Evolutionary conservation across 2,888 invertebrate genomes (phyloP).

Genomic region (Antitype chi): DNA sequence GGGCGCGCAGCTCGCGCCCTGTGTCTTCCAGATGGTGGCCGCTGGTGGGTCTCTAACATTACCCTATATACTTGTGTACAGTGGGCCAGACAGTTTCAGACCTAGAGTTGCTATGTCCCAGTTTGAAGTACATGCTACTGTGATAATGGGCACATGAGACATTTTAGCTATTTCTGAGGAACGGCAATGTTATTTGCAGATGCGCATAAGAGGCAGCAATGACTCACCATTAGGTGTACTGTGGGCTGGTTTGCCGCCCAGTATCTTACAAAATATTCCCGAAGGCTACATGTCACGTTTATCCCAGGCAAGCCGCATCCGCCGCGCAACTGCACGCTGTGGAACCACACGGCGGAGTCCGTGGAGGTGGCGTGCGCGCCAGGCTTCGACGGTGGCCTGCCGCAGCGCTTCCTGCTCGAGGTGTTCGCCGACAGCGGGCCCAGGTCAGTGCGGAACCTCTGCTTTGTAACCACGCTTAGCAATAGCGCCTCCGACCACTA

Average conservation of each 20-base stretch:
- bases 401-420: constrained; percentile 96
- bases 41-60: constrained; percentile 92
- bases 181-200: neutral
- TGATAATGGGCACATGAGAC: neutral
- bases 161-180: neutral
- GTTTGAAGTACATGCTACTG: neutral
- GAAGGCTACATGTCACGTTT: neutral
- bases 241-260: neutral
- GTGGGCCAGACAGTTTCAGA: neutral
- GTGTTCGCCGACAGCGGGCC: constrained; percentile 90
- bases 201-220: neutral
- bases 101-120: neutral
- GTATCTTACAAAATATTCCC: neutral
- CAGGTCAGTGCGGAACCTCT: constrained; percentile 67
- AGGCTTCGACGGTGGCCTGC: constrained; percentile 97
- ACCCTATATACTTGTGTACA: neutral
- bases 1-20: constrained; percentile 95
- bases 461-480: too few relatives aligned
- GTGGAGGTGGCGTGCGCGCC: constrained; percentile 95
- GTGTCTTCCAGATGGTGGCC: constrained; percentile 96
- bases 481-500: too few relatives aligned
- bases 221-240: neutral
- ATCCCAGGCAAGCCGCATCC: constrained; percentile 94
- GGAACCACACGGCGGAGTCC: constrained; percentile 96
- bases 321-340: constrained; percentile 95